Evolutionary conservation across 1,140 invertebrate species (phyloP), one percentile per base, ranked within the genome.

Genomic region (Drosophila nigrodunni): DNA sequence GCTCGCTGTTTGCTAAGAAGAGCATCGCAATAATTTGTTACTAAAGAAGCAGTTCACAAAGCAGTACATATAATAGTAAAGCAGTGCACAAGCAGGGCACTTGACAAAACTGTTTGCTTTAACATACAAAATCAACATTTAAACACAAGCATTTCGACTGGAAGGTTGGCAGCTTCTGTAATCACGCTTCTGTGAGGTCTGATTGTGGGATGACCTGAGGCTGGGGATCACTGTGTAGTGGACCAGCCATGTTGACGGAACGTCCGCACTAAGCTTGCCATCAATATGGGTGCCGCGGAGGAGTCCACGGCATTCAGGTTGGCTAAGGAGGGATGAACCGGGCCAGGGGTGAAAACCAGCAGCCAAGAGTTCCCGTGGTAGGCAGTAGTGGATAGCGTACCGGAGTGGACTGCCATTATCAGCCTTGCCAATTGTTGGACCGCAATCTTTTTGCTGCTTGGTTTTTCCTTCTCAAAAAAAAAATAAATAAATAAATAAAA

Each of bases 381-480:
- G 94, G 96, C 97, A 97, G 97, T 98, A 98, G 97, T 97, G 97
- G 97, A 98, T 97, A 95, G 97, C 97, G 96, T 95, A 96, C 95
- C 96, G 97, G 97, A 98, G 97, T 97, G 95, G 95, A 95, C 94
- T 94, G 94, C 94, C 93, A 94, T 94, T 94, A 93, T 93, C 94
- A 97, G 97, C 97, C 96, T 94, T 95, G 94, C 95, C 95, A 95
- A 97, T 89, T 96, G 95, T 94, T 94, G 96, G 95, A 98, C 97
- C 95, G 93, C 94, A 93, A 94, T 94, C 95, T 96, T 96, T 97
- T 95, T 94, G 35, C 2, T 37, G 35, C 3, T 37, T 37, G 18
- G 1, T 18, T 18, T 18, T 18, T 18, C 2, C 18, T 18, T 1
- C 2, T 18, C 2, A 1, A 18, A 18, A 18, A 18, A 18, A 18